Conservation (phyloP, 2,888 invertebrate species). For the Andrena praecox region DNA sequence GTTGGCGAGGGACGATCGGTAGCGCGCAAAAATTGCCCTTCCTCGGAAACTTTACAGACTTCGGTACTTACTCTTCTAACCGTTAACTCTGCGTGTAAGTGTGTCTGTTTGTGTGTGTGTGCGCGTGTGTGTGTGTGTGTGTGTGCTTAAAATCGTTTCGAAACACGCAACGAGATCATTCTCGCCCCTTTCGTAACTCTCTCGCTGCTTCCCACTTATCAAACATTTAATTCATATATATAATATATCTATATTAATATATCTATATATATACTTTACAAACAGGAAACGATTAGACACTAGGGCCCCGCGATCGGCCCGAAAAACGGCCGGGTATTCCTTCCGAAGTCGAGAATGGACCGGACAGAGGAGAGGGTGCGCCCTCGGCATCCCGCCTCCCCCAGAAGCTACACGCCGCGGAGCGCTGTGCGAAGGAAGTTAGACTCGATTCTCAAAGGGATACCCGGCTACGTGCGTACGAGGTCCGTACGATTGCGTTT, state of each 20-base stretch:
- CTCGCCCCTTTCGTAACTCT: constrained; percentile 23
- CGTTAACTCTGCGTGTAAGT: constrained; percentile 46
- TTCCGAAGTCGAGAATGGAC: constrained; percentile 63
- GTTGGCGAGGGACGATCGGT: constrained; percentile 50
- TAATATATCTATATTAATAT: constrained; percentile 73
- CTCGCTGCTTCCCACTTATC: constrained; percentile 63
- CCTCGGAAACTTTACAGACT: constrained; percentile 67
- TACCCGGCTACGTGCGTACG: constrained; percentile 65
- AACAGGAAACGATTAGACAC: constrained; percentile 82
- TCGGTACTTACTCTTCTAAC: constrained; percentile 63
- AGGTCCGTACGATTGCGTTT: constrained; percentile 52
- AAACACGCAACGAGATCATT: constrained; percentile 55
- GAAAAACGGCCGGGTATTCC: constrained; percentile 70
- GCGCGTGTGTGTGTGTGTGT: background rate
- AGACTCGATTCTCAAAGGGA: constrained; percentile 56
- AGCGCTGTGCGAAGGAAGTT: background rate
- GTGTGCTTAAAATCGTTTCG: constrained; percentile 57
- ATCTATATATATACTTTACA: constrained; percentile 79
- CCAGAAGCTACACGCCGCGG: background rate
- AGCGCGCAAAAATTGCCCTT: constrained; percentile 56
- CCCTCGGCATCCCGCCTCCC: constrained; percentile 26
- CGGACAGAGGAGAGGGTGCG: constrained; percentile 56
- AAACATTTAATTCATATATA: constrained; percentile 80
- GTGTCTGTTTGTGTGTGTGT: background rate
- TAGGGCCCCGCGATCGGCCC: constrained; percentile 66